Base-by-base conservation (phyloP, 2,113 vertebrate genomes). In the Pica pica region DNA sequence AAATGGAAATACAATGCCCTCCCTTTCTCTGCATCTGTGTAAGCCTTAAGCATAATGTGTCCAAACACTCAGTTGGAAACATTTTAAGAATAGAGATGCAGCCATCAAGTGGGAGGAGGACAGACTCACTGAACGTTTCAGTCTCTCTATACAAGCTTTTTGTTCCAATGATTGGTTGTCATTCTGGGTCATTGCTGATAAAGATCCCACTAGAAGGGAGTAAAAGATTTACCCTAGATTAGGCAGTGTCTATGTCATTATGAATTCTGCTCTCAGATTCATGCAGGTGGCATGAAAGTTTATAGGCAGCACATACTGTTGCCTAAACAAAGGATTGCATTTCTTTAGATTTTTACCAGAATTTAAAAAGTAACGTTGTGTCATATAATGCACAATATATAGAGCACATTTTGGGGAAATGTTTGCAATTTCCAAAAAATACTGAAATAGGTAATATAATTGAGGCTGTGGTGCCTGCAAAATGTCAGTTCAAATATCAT, bases 101-200 rank as follows among this genome's bases (percentile, higher is more conserved):
- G 28, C 49, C 67, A 89, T 87, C 74, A 75, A 79, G 55, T 79
- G 57, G 67, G 80, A 96, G 64, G 87, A 87, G 57, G 61, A 64
- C 61, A 87, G 44, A 44, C 73, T 87, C 73, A 64, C 52, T 85
- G 57, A 84, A 73, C 0, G 1, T 87, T 94, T 91, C 42, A 71
- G 41, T 83, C 41, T 73, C 74, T 87, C 7, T 46, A 9, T 37
- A 61, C 2, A 4, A 85, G 59, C 11, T 87, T 84, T 94, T 97
- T 93, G 60, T 94, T 91, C 90, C 87, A 80, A 14, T 85, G 74
- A 93, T 75, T 82, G 74, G 31, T 77, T 94, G 74, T 89, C 77
- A 91, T 92, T 97, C 91, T 87, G 89, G 89, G 84, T 97, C 95
- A 92, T 37, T 95, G 94, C 83, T 95, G 83, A 87, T 87, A 87